Evolutionary conservation across 2,113 vertebrate species (phyloP), one percentile per base, ranked within the genome.

Genomic region (Chlorodrepanis virens): DNA sequence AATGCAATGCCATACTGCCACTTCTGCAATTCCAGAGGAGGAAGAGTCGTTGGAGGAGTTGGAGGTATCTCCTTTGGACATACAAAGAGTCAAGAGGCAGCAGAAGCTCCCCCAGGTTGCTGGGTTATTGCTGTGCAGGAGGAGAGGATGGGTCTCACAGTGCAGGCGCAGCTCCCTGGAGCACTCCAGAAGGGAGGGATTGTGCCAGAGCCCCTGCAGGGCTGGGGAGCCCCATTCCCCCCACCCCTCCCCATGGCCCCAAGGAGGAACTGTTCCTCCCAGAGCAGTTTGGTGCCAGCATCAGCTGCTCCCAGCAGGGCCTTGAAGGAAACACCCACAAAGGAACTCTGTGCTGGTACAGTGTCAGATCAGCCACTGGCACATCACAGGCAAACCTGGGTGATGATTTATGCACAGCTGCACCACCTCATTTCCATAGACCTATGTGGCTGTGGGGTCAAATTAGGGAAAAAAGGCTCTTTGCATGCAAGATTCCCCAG

Each of bases 1-100:
- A 71, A 20, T 2, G 31, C 0, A 1, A 9, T 6, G 23, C 13
- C 2, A 1, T 11, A 12, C 49, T 81, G 59, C 37, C 23, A 16
- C 29, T 42, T 37, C n/a, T 1, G 8, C 42, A 40, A 4, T 39
- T 12, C 47, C 69, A 60, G 49, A 53, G 82, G 15, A n/a, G 31
- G 11, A 77, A 19, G 10, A 91, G 53, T 40, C 14, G 40, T 40
- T 40, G 40, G 39, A 40, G 39, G 29, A 54, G 25, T 11, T 1
- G 31, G 12, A 71, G 11, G 12, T 25, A 17, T 27, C 50, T 45
- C 19, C 37, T 82, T 35, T 14, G 42, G 28, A 20, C 8, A 60
- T 29, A 15, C 17, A 5, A 60, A 27, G 27, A 83, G 23, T 9
- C 18, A 18, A 53, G 12, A 53, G 25, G 10, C 14, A n/a, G 53